Evolutionary conservation across 2,888 invertebrate species (phyloP).

Genomic region (Drosophila meridiana): DNA sequence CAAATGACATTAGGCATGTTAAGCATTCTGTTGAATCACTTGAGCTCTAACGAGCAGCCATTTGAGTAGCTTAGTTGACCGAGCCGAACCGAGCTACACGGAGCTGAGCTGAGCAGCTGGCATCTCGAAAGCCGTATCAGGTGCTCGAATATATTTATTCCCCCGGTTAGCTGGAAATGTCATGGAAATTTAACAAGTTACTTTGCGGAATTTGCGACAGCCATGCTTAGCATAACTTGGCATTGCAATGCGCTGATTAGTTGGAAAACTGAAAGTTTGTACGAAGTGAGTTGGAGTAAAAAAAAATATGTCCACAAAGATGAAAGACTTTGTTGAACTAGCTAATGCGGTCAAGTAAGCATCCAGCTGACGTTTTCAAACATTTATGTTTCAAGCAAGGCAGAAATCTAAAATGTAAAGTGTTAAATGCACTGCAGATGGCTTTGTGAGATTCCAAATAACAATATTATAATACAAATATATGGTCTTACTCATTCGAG

Average conservation of each 20-base stretch:
- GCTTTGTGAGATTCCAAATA: not conserved
- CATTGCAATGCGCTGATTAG: constrained; percentile 1
- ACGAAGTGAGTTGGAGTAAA: not conserved
- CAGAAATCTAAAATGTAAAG: not conserved
- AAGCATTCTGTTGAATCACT: constrained; percentile 78
- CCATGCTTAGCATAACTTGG: constrained; percentile 14
- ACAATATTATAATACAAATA: not conserved
- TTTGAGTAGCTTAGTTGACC: constrained; percentile 71
- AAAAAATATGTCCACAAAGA: not conserved
- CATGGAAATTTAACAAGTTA: constrained; percentile 51
- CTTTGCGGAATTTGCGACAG: constrained; percentile 31
- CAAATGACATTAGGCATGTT: constrained; percentile 80
- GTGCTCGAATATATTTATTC: constrained; percentile 34
- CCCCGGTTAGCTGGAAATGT: constrained; percentile 32
- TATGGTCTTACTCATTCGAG: not conserved
- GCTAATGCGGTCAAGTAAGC: not conserved
- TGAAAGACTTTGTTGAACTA: not conserved
- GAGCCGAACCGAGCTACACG: constrained; percentile 2
- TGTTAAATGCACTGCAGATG: not conserved
- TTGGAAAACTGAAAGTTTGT: constrained; percentile 1
- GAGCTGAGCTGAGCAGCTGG: constrained; percentile 29
- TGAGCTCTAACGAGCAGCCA: constrained; percentile 76
- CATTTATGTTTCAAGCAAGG: not conserved
- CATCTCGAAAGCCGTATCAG: constrained; percentile 32
- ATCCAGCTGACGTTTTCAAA: not conserved